A percentile compares a stretch with the other conserved stretches of the same genome.
Conservation (phyloP, 2,888 invertebrate genomes). For the Vanessa cardui region DNA sequence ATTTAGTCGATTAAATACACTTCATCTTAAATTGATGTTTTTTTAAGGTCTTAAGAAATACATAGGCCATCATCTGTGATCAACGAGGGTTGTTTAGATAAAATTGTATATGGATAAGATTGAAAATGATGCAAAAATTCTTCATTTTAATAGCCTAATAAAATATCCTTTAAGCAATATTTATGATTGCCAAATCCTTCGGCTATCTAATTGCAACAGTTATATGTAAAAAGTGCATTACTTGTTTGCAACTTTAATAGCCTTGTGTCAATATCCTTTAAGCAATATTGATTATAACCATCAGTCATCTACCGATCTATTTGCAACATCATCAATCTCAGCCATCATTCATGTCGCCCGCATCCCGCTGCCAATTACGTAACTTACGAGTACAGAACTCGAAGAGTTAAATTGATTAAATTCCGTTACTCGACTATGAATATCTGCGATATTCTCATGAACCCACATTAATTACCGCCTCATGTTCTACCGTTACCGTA, state of each 20-base stretch:
- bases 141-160: too few species aligned
- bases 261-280: not conserved
- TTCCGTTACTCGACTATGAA: constrained; percentile 27
- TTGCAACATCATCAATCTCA: constrained; percentile 47
- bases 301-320: constrained; percentile 35
- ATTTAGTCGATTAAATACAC: constrained; percentile 30
- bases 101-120: not conserved
- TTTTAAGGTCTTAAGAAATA: not conserved
- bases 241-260: not conserved
- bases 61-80: not conserved
- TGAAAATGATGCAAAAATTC: not conserved
- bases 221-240: too few species aligned
- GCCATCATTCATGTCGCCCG: constrained; percentile 44
- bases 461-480: constrained; percentile 6
- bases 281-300: constrained; percentile 25
- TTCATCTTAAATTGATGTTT: not conserved
- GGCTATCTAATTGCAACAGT: too few species aligned
- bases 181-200: too few species aligned
- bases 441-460: constrained; percentile 23
- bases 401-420: constrained; percentile 38
- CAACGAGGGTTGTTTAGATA: not conserved
- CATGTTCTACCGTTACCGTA: constrained; percentile 5
- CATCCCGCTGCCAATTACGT: constrained; percentile 44
- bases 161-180: too few species aligned
- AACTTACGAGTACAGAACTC: constrained; percentile 30